Conservation (phyloP, 2,797 vertebrate genomes). For the Poecilia wingei region DNA sequence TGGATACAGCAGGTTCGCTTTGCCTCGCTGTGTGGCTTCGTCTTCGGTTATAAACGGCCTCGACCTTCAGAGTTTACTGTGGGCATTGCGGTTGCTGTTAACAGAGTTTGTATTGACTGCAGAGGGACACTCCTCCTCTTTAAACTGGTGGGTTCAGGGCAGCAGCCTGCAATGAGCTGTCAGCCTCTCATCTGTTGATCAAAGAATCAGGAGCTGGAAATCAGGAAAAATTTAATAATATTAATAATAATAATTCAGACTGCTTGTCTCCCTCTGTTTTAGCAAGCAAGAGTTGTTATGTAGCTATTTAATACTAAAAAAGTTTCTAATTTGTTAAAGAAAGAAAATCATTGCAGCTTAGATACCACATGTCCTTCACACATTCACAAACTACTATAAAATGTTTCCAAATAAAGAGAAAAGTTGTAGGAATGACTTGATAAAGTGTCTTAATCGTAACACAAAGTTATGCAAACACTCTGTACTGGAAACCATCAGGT, state of each 20-base stretch:
- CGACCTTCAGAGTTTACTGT: conserved; percentile 24
- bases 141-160: conserved; percentile 26
- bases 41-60: conserved; percentile 34
- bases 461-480: not conserved
- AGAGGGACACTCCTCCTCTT: conserved; percentile 41
- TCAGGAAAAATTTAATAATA: too few species aligned
- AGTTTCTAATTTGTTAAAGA: not conserved
- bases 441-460: not conserved
- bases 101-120: conserved; percentile 57
- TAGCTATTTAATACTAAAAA: not conserved
- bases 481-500: not conserved
- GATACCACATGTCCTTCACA: not conserved
- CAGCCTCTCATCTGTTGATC: conserved; percentile 5
- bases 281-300: not conserved
- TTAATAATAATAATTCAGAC: too few species aligned
- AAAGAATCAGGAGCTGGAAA: not conserved
- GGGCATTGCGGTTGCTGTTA: conserved; percentile 34
- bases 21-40: not conserved
- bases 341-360: not conserved
- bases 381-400: not conserved
- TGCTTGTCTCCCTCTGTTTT: not conserved
- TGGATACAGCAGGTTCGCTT: conserved; percentile 16
- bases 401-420: not conserved
- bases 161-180: conserved; percentile 17
- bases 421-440: not conserved